A percentile compares a stretch with the other conserved stretches of the same genome.
phyloP scores from a whole-genome alignment of 2,797 vertebrate species.

The Propithecus perrieri region DNA sequence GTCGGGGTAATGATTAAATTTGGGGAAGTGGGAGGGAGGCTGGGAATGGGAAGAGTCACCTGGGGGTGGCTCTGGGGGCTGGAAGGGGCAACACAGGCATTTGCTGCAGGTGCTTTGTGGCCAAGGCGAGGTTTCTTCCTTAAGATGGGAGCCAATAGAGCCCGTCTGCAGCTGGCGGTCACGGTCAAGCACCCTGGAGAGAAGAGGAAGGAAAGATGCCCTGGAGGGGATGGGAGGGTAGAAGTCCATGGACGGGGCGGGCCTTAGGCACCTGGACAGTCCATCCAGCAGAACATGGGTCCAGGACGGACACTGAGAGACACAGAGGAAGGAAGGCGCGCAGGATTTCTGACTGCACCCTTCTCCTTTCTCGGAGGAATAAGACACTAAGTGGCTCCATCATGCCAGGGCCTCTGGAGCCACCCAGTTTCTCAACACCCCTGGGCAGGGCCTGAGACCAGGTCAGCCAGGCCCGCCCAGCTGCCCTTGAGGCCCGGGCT shows the following conservation, averaged over 20 bases:
- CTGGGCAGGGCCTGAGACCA: background rate
- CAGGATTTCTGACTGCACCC: background rate
- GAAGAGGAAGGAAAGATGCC: background rate
- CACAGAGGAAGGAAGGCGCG: rapidly evolving
- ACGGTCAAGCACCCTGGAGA: background rate
- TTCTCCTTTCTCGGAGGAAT: background rate
- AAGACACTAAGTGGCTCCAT: background rate
- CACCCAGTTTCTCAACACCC: background rate
- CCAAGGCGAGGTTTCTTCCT: background rate
- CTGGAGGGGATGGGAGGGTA: rapidly evolving
- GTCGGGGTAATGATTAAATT: background rate
- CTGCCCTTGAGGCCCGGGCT: background rate
- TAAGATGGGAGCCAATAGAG: background rate
- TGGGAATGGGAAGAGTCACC: too few relatives aligned
- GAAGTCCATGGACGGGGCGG: background rate
- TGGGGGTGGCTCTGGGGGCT: too few relatives aligned
- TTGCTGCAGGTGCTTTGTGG: background rate
- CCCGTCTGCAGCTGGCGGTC: background rate
- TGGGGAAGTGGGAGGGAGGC: too few relatives aligned
- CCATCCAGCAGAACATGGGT: background rate
- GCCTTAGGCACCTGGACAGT: too few relatives aligned
- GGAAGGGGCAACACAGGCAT: too few relatives aligned
- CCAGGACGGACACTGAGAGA: background rate
- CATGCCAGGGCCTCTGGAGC: background rate
- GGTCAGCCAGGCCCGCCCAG: too few relatives aligned